Percentiles rank a stretch among this genome's conserved stretches.
These are phyloP conservation scores for Spongilla lacustris DNA, from an alignment of 37 sponge, comb jelly and placozoan species.

Conservation along the genomic window DNA sequence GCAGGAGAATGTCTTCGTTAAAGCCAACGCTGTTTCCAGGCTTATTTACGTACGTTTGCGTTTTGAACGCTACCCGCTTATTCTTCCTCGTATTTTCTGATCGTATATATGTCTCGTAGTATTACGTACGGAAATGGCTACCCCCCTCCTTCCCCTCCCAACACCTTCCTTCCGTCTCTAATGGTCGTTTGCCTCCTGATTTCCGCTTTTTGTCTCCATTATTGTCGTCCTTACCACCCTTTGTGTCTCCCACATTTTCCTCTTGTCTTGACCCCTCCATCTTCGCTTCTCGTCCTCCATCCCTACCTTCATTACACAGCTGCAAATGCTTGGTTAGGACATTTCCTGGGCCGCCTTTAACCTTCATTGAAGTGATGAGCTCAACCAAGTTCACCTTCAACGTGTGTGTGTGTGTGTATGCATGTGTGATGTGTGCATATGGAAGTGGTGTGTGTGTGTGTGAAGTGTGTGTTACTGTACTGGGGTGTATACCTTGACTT, in stretches of 20 bases:
- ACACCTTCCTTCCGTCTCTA: neutral
- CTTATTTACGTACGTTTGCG: conserved; percentile 82
- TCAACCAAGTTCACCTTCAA: conserved; percentile 93
- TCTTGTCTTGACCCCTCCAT: neutral
- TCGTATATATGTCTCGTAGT: no score
- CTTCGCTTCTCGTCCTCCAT: conserved; percentile 3
- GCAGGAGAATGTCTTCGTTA: conserved; percentile 72
- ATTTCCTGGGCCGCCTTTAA: conserved; percentile 99
- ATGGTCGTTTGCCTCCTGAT: no score
- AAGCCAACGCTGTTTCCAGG: conserved; percentile 90
- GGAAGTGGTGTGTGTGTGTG: no score
- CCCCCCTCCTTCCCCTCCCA: neutral
- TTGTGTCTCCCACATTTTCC: neutral
- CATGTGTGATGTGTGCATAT: no score
- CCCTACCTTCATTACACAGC: conserved; percentile 48
- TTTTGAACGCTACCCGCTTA: neutral
- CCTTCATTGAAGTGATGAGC: conserved; percentile 99
- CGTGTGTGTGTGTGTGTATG: no score
- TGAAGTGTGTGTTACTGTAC: no score
- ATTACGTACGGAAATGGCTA: no score
- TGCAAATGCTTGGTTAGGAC: conserved; percentile 99
- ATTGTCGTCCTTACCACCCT: no score
- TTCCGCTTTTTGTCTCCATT: neutral
- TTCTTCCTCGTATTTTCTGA: no score
- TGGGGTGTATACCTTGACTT: no score